A percentile compares a stretch with the other conserved stretches of the same genome.
Evolutionary conservation across 2,888 invertebrate species (phyloP).

Genomic region (Lutraria lutraria): DNA sequence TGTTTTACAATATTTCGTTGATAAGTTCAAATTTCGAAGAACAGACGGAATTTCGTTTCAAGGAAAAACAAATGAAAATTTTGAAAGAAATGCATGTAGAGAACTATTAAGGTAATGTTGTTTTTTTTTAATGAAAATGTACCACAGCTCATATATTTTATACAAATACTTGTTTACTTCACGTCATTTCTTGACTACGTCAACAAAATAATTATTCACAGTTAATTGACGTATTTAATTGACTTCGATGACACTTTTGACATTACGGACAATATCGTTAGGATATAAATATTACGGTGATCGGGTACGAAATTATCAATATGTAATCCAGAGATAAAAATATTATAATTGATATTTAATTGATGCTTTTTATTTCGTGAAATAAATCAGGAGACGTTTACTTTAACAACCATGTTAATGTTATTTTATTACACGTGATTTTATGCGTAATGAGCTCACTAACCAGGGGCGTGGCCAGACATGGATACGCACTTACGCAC

Average conservation of each 20-base stretch:
- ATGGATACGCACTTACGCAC: too few species aligned
- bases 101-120: background rate
- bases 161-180: background rate
- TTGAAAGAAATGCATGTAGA: too few species aligned
- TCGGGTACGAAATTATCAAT: background rate
- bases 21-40: background rate
- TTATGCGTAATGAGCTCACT: too few species aligned
- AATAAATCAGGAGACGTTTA: too few species aligned
- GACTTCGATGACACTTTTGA: background rate
- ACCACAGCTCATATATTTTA: background rate
- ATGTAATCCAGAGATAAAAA: background rate
- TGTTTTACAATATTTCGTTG: background rate
- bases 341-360: background rate
- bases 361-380: background rate
- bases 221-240: background rate
- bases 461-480: too few species aligned
- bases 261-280: background rate
- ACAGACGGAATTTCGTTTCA: background rate
- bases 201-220: background rate
- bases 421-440: too few species aligned
- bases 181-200: background rate
- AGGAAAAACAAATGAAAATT: background rate
- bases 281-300: background rate
- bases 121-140: background rate
- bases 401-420: too few species aligned